These are phyloP conservation scores for Hesperophylax magnus DNA, from an alignment of 1,140 invertebrate species.

Conservation along the genomic window DNA sequence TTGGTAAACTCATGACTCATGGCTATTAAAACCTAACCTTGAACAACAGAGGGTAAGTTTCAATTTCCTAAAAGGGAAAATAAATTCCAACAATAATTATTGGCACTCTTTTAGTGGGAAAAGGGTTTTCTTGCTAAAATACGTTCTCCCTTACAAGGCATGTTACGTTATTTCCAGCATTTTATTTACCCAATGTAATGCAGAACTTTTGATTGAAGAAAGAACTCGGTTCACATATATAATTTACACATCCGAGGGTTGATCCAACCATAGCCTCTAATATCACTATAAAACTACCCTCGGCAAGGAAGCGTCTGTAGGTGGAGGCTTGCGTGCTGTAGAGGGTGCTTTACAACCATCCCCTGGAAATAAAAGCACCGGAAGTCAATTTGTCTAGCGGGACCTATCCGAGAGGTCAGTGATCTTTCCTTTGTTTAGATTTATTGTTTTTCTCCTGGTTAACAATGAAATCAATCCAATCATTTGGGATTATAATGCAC, in stretches of 20 bases:
- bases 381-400: conserved; percentile 35
- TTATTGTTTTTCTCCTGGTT: background rate
- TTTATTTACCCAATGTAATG: background rate
- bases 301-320: background rate
- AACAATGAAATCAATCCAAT: conserved; percentile 2
- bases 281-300: conserved; percentile 27
- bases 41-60: too few relatives aligned
- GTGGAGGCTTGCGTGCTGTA: conserved; percentile 15
- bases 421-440: conserved; percentile 31
- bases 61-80: too few relatives aligned
- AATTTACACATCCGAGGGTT: conserved; percentile 34
- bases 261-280: conserved; percentile 4
- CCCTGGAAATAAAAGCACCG: conserved; percentile 30
- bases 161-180: too few relatives aligned
- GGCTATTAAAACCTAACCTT: too few relatives aligned
- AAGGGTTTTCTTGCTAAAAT: too few relatives aligned
- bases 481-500: too few relatives aligned
- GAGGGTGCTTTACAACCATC: conserved; percentile 22
- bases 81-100: too few relatives aligned
- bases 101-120: too few relatives aligned
- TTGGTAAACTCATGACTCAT: too few relatives aligned
- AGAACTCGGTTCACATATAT: background rate
- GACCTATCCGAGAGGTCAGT: conserved; percentile 25
- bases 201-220: conserved; percentile 13
- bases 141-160: too few relatives aligned